Evolutionary conservation across 2,113 vertebrate genomes (phyloP).

Genomic region (zebrafish (Danio rerio)): DNA sequence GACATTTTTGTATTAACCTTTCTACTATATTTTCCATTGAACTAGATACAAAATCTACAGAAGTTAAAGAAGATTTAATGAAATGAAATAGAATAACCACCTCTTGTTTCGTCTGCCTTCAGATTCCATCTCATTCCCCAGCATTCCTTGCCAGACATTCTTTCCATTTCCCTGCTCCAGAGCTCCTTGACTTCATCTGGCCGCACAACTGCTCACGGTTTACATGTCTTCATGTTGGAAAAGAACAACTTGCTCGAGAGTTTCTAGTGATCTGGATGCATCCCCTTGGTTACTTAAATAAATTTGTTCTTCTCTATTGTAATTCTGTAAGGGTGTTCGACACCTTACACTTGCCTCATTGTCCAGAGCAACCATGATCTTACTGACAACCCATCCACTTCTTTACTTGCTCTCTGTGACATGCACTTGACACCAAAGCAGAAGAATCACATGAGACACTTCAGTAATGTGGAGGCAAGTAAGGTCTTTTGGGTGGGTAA

Average conservation of each 20-base stretch:
- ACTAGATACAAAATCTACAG: conserved; percentile 4
- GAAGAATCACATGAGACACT: conserved; percentile 1
- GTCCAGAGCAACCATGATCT: neutral
- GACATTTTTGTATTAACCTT: conserved; percentile 51
- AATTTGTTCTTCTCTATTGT: conserved; percentile 13
- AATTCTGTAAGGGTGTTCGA: neutral
- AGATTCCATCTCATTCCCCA: conserved; percentile 46
- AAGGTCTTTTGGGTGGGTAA: conserved; percentile 89
- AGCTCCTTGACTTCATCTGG: conserved; percentile 17
- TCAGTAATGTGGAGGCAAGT: conserved; percentile 88
- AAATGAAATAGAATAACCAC: conserved; percentile 76
- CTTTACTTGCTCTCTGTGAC: neutral
- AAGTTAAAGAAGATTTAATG: conserved; percentile 58
- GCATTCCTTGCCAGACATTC: conserved; percentile 31
- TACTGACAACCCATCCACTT: neutral
- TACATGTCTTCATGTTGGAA: neutral
- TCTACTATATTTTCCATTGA: neutral
- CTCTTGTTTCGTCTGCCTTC: conserved; percentile 77
- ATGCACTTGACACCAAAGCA: conserved; percentile 30
- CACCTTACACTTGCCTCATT: neutral
- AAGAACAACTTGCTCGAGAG: conserved; percentile 16
- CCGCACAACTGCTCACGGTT: neutral
- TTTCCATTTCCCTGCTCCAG: conserved; percentile 32
- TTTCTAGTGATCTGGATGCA: neutral
- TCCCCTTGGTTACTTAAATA: neutral